Conservation (phyloP, 1,140 invertebrate species). For the Harlomillsia oculata region DNA sequence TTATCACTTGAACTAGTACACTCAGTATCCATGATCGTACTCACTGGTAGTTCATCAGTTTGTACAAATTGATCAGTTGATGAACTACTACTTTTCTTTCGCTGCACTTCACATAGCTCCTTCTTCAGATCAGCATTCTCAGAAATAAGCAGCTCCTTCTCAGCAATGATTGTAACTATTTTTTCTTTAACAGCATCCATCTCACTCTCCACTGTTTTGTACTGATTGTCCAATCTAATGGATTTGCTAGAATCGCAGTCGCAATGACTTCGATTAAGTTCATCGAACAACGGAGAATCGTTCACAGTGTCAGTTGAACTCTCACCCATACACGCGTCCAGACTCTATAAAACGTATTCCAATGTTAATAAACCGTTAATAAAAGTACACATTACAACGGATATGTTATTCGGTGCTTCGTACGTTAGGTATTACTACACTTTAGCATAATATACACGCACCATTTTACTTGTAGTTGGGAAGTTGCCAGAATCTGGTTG, state of each 20-base stretch:
- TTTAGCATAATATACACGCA: too few species aligned
- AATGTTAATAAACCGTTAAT: neutral
- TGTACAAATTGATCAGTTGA: neutral
- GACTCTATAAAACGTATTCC: conserved; percentile 5
- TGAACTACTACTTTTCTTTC: neutral
- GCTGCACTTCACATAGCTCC: conserved; percentile 8
- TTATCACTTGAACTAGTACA: neutral
- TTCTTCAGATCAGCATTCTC: conserved; percentile 37
- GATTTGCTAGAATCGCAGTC: neutral
- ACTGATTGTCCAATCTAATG: conserved; percentile 8
- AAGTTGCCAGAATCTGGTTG: conserved; percentile 18
- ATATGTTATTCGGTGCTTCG: too few species aligned
- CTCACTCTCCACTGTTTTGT: conserved; percentile 23
- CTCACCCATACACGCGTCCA: conserved; percentile 21
- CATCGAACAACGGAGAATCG: neutral
- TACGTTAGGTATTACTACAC: too few species aligned
- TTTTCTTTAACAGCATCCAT: conserved; percentile 18
- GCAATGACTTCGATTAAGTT: neutral
- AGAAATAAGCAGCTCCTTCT: conserved; percentile 37
- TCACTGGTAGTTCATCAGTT: neutral
- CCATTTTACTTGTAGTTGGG: conserved; percentile 19
- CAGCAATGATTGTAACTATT: conserved; percentile 13
- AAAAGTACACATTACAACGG: too few species aligned
- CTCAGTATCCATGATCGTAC: neutral
- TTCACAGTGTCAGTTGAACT: conserved; percentile 16